Evolutionary conservation across 37 sponge, comb jelly and placozoan species (phyloP), one percentile per base, ranked within the genome.

Genomic region (Axinella damicornis): DNA sequence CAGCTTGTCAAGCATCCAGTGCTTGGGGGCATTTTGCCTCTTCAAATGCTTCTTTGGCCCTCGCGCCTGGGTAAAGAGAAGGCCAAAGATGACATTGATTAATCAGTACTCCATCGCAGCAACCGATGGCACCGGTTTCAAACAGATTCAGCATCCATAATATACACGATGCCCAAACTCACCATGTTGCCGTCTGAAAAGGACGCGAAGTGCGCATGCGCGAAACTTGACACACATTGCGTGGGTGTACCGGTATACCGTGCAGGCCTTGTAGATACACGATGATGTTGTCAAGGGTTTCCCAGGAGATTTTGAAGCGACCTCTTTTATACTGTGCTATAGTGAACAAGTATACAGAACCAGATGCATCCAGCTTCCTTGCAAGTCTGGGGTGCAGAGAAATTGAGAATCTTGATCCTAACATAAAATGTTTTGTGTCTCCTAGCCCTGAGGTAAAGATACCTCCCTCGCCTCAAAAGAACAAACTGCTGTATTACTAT

Each of bases 1-100:
- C 13, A 99, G 86, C 85, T 99, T 99, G 90, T 99, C 99, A 58
- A 99, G 62, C 99, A 99, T 99, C 99, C 99, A 99, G 83, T 97
- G 98, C 41, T 89, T 94, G 30, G 99, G 99, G 28, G 99, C 99
- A 57, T 97, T 88, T 32, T 93, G 71, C 69, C 99, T 92, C 97
- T 99, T 99, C 84, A 99, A 53, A 63, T 99, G 99, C 85, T 97
- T 99, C 89, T 97, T 97, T 5, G 99, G 99, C 37, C 99, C 99
- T 65, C 99, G 90, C 65, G 70, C 83, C 99, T 89, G 84, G 17
- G 81, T 80, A 74, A 80, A 20, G 22, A 16, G 34, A 20, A 41
- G 19, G 57, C 9, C 53, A 12, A 69, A 53, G 27, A 53, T 39
- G 25, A 37, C 75, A 28, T 67, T 2, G 19, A 5, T 61, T 14